Base-by-base conservation (phyloP, 2,888 invertebrate genomes). In the Syritta pipiens region DNA sequence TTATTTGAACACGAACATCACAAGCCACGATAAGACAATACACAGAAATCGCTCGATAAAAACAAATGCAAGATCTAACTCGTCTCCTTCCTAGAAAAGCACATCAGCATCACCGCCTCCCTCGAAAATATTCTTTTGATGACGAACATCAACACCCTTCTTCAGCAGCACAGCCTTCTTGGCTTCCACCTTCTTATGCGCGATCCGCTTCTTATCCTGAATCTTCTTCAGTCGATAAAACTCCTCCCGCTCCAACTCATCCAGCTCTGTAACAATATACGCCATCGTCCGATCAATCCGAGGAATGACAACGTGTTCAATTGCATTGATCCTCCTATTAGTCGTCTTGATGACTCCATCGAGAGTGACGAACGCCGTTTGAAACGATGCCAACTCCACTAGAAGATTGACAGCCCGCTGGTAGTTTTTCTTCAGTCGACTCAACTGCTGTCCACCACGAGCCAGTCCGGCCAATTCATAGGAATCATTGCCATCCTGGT, bases 321-420 rank as follows among this genome's bases (percentile, higher is more conserved):
- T 97, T 85, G 98, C 98, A 88, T 98, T 98, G 14, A 98, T 98
- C 92, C 98, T 94, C 85, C 98, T 92, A 89, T 99, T 99, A 10
- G 98, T 98, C 81, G 97, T 93, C 91, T 99, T 99, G 86, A 98
- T 98, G 60, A 98, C 98, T 88, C 98, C 98, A 88, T 99, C 98
- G 30, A 99, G 90, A 20, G 98, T 98, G 14, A 98, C 96, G 86
- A 99, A 98, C 2, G 97, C 97, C 0, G 98, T 98, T 90, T 98
- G 98, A 84, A 99, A 90, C 0, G 98, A 98, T 1, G 98, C 98
- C 84, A 99, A 90, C 88, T 98, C 97, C 0, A 99, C 97, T 63
- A 99, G 90, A 81, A 98, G 90, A 86, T 97, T 96, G 0, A 99
- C 94, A 26, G 98, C 98, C 83, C 94, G 95, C 85, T 95, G 95